Conservation (phyloP, 2,113 vertebrate genomes). For the Lepidothrix coronata region DNA sequence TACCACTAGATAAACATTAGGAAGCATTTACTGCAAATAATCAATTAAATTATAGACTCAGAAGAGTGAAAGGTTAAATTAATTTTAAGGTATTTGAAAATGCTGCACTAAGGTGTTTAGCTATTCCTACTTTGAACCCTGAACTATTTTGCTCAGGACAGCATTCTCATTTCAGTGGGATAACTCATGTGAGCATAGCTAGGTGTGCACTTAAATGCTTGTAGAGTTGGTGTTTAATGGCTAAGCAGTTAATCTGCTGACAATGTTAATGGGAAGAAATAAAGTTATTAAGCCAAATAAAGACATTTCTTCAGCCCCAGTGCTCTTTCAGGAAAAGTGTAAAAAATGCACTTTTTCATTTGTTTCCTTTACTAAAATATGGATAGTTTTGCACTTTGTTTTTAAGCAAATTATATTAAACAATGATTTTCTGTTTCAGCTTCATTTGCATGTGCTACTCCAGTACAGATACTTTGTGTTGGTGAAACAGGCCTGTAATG, state of each 20-base stretch:
- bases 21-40: background rate
- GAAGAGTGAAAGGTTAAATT: background rate
- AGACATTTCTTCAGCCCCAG: background rate
- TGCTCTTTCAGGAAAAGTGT: background rate
- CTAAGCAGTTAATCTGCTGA: background rate
- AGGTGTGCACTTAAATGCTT: background rate
- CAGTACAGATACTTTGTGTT: constrained; percentile 49
- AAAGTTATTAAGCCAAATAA: background rate
- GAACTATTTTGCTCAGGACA: background rate
- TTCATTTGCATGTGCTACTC: constrained; percentile 55
- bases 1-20: background rate
- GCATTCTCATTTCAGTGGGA: background rate
- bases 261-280: background rate
- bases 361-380: constrained; percentile 5
- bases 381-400: background rate
- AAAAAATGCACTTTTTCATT: background rate
- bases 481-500: constrained; percentile 45
- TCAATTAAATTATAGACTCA: background rate
- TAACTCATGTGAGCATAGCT: background rate
- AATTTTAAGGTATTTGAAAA: background rate
- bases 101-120: background rate
- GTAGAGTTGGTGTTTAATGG: background rate
- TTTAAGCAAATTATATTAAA: constrained; percentile 23
- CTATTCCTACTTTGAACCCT: background rate
- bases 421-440: constrained; percentile 41